Base-by-base conservation (phyloP, 2,113 vertebrate genomes). In the Calcarius ornatus region DNA sequence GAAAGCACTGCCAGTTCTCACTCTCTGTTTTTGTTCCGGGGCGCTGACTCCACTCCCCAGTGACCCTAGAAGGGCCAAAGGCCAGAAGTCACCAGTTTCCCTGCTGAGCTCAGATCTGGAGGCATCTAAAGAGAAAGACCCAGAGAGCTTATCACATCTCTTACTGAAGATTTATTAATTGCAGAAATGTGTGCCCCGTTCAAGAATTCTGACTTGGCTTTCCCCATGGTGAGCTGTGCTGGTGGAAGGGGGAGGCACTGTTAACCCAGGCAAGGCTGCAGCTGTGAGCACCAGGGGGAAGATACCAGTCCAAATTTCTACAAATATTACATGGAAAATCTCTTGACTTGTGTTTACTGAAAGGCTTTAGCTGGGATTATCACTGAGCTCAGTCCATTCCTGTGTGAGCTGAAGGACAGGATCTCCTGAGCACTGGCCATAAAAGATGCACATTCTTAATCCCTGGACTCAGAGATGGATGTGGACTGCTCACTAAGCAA, bases 101-200 rank as follows among this genome's bases (percentile, higher is more conserved):
- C 64, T 78, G 33, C 60, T 86, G 76, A 94, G 88, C 56, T 94
- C 90, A 84, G 60, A 76, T 19, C 70, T 40, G 1, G 1, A 88
- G 43, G 64, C 63, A 66, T 86, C 64, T 86, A 33, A 80, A 91
- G 59, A 66, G 35, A 70, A 63, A 86, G 64, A 50, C 65, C n/a
- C 60, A 56, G 56, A 45, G 56, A 81, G 40, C 38, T 92, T 94
- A 92, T 81, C 90, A 61, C 40, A 24, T 42, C 43, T 60, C 57
- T 83, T 30, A 30, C 43, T 68, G 82, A 71, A 75, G 92, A 95
- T 96, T 92, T 96, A 96, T 96, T 81, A 81, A 64, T 92, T 77
- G 85, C 40, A 93, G 85, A 75, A 83, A 93, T 0, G 0, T 56
- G 50, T 78, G 48, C 61, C 76, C 48, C 0, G 0, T 68, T 84